Percentiles rank a stretch among this genome's conserved stretches.
These are phyloP conservation scores for Otolemur crassicaudatus DNA, from an alignment of 2,797 vertebrate species.

Conservation along the genomic window DNA sequence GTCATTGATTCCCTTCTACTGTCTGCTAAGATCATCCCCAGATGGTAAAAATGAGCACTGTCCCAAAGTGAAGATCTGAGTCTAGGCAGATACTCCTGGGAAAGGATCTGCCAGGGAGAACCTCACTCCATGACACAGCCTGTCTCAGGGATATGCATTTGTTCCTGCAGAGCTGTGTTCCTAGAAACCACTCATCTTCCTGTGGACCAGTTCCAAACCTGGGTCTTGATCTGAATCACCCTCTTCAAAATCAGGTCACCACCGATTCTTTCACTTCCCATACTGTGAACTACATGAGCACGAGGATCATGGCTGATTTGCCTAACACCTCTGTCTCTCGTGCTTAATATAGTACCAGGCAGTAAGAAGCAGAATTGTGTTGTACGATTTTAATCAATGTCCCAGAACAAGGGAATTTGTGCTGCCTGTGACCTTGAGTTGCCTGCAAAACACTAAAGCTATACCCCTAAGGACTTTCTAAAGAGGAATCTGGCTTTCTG, in stretches of 20 bases:
- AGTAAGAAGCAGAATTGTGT: background rate
- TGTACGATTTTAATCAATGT: background rate
- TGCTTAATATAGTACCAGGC: background rate
- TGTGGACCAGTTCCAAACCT: background rate
- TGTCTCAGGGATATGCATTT: background rate
- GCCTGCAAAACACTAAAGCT: background rate
- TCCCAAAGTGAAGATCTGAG: background rate
- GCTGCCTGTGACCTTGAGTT: background rate
- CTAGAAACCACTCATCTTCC: background rate
- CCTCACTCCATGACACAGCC: background rate
- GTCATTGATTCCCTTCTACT: background rate
- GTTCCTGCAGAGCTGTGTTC: background rate
- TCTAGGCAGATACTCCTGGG: background rate
- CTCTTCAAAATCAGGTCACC: constrained; percentile 21
- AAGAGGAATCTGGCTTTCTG: constrained; percentile 47
- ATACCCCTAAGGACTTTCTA: background rate
- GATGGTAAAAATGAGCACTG: background rate
- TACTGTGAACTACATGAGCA: background rate
- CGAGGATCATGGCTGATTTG: background rate
- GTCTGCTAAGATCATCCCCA: background rate
- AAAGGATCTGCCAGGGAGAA: background rate
- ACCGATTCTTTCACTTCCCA: background rate
- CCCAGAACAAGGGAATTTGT: background rate
- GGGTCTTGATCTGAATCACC: constrained; percentile 4
- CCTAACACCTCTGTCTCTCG: constrained; percentile 1